Conservation (phyloP, 2,888 invertebrate species). For the Philonicus albiceps region DNA sequence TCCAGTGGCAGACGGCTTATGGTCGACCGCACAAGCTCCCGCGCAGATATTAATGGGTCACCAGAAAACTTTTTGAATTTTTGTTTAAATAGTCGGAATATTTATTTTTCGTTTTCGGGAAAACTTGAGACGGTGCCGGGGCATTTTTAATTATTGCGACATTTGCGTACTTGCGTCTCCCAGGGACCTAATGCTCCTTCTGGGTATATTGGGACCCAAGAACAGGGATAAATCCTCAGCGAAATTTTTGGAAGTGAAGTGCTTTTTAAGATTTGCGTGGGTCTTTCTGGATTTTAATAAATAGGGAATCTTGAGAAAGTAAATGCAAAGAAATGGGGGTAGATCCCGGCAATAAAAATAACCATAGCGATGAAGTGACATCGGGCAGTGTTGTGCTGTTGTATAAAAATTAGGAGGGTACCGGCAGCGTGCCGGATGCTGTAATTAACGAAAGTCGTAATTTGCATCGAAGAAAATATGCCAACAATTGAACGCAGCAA, state of each 20-base stretch:
- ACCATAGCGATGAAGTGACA: not conserved
- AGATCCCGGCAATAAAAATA: not conserved
- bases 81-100: not conserved
- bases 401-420: not conserved
- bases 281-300: not conserved
- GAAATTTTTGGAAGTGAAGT: conserved; percentile 6
- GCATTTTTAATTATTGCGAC: not conserved
- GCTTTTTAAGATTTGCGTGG: not conserved
- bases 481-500: not conserved
- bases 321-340: not conserved
- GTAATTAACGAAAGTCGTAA: conserved; percentile 34
- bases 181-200: not conserved
- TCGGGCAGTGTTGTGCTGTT: not conserved
- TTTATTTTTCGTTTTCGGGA: not conserved
- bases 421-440: not conserved
- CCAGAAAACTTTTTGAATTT: not conserved
- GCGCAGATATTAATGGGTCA: not conserved
- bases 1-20: not conserved
- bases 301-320: not conserved
- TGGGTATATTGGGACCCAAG: not conserved
- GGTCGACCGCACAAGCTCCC: not conserved
- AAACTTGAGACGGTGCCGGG: not conserved
- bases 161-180: not conserved
- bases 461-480: conserved; percentile 29
- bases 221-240: not conserved